A percentile compares a stretch with the other conserved stretches of the same genome.
phyloP scores from a whole-genome alignment of 2,113 vertebrate species.

The Ptilonorhynchus violaceus region DNA sequence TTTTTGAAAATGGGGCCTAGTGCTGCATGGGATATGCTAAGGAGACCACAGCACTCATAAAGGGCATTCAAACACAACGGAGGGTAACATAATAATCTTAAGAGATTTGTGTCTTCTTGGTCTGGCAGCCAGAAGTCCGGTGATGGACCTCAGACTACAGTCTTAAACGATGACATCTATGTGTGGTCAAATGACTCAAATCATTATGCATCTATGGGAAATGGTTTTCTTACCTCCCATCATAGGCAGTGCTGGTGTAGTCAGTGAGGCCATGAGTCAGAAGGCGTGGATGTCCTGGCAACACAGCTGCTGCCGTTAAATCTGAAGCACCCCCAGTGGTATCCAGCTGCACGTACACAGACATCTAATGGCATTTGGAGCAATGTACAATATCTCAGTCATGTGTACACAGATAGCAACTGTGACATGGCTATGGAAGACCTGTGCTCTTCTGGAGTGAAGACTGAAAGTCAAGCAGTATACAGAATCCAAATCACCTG shows the following conservation, averaged over 20 bases:
- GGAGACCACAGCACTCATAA: not conserved
- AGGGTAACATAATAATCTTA: not conserved
- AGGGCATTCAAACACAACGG: not conserved
- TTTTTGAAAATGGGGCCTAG: not conserved
- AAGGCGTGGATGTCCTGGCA: fast-evolving
- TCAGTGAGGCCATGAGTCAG: not conserved
- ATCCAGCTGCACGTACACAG: not conserved
- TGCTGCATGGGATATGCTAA: not conserved
- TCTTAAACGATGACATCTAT: not conserved
- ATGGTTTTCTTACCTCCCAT: not conserved
- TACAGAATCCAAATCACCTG: not conserved
- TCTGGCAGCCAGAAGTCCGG: not conserved
- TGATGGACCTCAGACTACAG: not conserved
- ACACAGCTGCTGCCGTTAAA: not conserved
- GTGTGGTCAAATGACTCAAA: not conserved
- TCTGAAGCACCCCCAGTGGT: not conserved
- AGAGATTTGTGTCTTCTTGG: not conserved
- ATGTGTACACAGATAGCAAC: not conserved
- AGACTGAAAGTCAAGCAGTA: not conserved
- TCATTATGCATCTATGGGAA: fast-evolving
- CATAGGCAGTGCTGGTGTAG: not conserved
- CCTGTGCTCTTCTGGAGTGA: not conserved
- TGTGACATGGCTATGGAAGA: not conserved
- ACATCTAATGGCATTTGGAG: not conserved
- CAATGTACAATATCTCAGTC: fast-evolving